Base-by-base conservation (phyloP, 2,797 vertebrate species). In the Phataginus tetradactyla region DNA sequence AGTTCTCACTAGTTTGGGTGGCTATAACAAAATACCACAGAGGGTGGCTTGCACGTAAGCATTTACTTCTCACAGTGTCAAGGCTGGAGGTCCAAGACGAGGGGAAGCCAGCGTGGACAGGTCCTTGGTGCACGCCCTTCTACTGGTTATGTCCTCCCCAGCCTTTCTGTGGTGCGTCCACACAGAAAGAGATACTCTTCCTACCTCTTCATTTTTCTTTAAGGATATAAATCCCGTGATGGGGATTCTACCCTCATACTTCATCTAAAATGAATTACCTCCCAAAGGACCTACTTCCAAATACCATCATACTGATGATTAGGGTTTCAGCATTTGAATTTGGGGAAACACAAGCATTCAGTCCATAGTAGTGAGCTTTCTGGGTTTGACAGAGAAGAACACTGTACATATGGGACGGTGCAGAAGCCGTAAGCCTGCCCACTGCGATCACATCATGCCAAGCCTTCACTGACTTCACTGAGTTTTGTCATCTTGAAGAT, bases 91-190 rank as follows among this genome's bases (percentile, higher is more conserved):
- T n/a, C 13, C 37, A 53, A 49, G 12, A 42, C 45, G 45, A 45
- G 45, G 45, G 6, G 8, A 25, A 13, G 7, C 14, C 3, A 53
- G 1, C 21, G 27, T 37, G n/a, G 1, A 13, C 11, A 7, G 8
- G 1, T 69, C 37, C 51, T 29, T 53, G 3, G 2, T 17, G 7
- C 18, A 11, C 0, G 1, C 1, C 1, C 11, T 57, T 10, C 39
- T 61, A 25, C n/a, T 45, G 29, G 7, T 69, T 64, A 17, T 45
- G 2, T 61, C 1, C 5, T 64, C 25, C 34, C 32, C 10, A n/a
- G 14, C 25, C 59, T 91, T 64, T 64, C 25, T 2, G 39, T 79
- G 29, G 15, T 27, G 17, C 21, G n/a, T 32, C 39, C 42, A 34
- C 42, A 37, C 20, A 7, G 18, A 49, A 25, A 45, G 11, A 68